A percentile compares a stretch with the other conserved stretches of the same genome.
phyloP scores from a whole-genome alignment of 2,113 vertebrate genomes.

The Astur gentilis region DNA sequence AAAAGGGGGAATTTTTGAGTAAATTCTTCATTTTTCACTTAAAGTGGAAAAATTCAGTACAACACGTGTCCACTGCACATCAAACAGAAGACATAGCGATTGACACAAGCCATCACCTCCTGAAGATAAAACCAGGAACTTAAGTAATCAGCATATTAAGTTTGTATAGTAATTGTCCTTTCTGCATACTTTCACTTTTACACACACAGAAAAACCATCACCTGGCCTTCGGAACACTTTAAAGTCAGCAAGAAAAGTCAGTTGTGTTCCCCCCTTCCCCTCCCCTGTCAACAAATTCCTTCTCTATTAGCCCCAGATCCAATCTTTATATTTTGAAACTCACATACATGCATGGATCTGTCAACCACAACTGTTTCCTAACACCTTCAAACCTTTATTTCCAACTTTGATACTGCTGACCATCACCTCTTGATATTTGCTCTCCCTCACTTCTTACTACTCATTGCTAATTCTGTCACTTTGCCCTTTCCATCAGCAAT shows the following conservation, averaged over 20 bases:
- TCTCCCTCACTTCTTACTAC: neutral
- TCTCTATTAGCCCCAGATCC: neutral
- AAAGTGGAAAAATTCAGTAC: neutral
- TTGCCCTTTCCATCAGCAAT: neutral
- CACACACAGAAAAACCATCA: neutral
- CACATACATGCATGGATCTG: neutral
- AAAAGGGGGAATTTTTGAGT: neutral
- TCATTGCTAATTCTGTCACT: neutral
- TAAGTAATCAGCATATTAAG: neutral
- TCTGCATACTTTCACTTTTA: neutral
- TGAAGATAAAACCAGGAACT: neutral
- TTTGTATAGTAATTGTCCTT: neutral
- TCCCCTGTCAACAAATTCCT: neutral
- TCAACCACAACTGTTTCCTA: neutral
- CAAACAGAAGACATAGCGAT: neutral
- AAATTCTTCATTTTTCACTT: neutral
- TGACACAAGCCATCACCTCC: neutral
- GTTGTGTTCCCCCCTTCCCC: rapidly evolving
- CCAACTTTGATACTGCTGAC: neutral
- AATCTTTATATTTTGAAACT: neutral
- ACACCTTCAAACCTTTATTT: neutral
- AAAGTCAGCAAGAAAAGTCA: neutral
- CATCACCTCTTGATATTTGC: neutral
- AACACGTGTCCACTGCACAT: neutral
- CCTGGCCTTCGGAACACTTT: neutral